Evolutionary conservation across 2,888 invertebrate genomes (phyloP), one percentile per base, ranked within the genome.

Genomic region (Dryomyza anilis): DNA sequence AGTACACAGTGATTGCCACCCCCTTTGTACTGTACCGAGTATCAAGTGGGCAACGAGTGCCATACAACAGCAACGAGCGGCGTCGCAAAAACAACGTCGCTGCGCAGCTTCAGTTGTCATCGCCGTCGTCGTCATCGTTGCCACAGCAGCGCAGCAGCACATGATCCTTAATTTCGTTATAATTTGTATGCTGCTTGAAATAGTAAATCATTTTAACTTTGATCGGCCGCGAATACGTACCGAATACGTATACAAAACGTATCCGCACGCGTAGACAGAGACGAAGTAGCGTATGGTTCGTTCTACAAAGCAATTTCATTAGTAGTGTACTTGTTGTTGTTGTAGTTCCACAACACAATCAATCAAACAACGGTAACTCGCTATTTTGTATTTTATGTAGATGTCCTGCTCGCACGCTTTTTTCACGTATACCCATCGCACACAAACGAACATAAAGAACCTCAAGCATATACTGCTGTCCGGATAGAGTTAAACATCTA

Each of bases 151-250:
- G 63, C 63, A 55, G 63, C 63, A 55, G 69, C 78, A 81, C 81
- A 82, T 82, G 83, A 83, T 83, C 82, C 81, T 81, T 81, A 81
- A 81, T 82, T 81, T 81, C 75, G 80, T 81, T 81, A 81, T 77
- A 77, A 77, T 78, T 80, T 80, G 77, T 78, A 75, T 77, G 75
- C 75, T 80, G 80, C 73, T 75, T 79, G 79, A 77, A 79, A 80
- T 80, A 78, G 80, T 78, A 82, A 81, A 82, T 83, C 82, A 83
- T 83, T 83, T 83, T 80, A 78, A 82, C 80, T 82, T 81, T 81
- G 82, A 83, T 81, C 83, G 82, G 81, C 81, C 78, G 82, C 78
- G 82, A 80, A 81, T 82, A 78, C 81, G 78, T 80, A 81, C 76
- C 76, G 75, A 61, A 56, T 64, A 46, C 60, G 43, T 60, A 60